Percentiles rank a stretch among this genome's conserved stretches.
Evolutionary conservation across 2,113 vertebrate species (phyloP).

Genomic region (Mus pahari): DNA sequence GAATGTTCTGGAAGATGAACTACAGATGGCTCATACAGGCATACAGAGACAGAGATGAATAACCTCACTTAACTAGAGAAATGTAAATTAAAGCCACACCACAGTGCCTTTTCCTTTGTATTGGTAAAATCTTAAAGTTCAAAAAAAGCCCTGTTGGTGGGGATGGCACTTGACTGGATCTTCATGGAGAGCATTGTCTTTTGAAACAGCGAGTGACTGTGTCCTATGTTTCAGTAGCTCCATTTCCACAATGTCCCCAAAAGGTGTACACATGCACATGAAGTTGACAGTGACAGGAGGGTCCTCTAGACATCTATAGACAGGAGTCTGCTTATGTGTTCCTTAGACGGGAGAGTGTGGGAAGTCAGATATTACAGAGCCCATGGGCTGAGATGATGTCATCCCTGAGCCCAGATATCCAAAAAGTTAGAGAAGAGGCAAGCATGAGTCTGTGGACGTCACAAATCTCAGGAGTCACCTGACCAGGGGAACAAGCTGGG

Average conservation of each 20-base stretch:
- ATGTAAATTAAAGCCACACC: background rate
- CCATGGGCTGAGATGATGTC: background rate
- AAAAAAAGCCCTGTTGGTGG: background rate
- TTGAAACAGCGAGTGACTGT: background rate
- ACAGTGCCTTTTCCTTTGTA: background rate
- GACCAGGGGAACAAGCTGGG: background rate
- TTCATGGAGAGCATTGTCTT: background rate
- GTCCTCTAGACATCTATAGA: background rate
- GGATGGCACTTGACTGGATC: background rate
- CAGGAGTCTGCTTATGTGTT: background rate
- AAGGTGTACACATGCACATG: background rate
- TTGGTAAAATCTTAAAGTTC: background rate
- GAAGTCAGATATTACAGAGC: background rate
- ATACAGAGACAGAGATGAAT: background rate
- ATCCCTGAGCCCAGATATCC: too few species aligned
- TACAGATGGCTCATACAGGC: background rate
- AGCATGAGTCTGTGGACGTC: background rate
- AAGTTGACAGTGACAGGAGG: background rate
- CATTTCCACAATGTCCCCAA: slow-evolving; percentile 20
- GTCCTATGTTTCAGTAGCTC: background rate
- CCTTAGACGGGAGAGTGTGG: background rate
- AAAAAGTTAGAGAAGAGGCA: too few species aligned
- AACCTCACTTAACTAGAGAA: background rate
- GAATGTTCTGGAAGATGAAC: slow-evolving; percentile 17
- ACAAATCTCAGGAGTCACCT: background rate